Percentiles rank a stretch among this genome's conserved stretches.
phyloP scores from a whole-genome alignment of 2,113 vertebrate genomes.

The Cathartes aura region DNA sequence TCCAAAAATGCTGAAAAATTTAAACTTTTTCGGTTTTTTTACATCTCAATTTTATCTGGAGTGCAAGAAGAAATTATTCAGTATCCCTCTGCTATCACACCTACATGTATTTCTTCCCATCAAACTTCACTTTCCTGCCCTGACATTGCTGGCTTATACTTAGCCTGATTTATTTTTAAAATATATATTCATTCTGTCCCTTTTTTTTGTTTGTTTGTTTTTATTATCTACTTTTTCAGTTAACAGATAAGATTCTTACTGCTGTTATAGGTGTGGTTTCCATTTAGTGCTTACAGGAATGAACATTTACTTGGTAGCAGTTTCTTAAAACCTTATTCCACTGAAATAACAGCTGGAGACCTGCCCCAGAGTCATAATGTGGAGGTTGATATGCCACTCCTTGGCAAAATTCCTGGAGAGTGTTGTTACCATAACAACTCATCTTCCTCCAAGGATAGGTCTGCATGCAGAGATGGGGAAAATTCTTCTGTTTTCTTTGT shows the following conservation, averaged over 20 bases:
- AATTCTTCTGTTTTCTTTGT: background rate
- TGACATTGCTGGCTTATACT: background rate
- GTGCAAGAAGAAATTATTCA: background rate
- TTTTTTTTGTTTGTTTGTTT: background rate
- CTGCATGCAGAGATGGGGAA: background rate
- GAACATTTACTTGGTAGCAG: background rate
- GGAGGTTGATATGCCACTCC: background rate
- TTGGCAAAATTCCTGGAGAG: background rate
- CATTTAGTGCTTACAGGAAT: background rate
- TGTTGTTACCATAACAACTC: constrained; percentile 3
- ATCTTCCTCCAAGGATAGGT: background rate
- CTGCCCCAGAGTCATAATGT: background rate
- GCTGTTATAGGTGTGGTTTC: background rate
- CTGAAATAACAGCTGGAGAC: background rate
- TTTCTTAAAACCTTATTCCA: background rate
- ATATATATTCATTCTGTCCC: background rate
- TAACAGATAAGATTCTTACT: background rate
- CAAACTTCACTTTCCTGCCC: background rate
- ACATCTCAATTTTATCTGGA: background rate
- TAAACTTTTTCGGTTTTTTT: background rate
- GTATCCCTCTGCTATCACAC: background rate
- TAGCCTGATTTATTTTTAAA: background rate
- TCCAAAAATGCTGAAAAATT: background rate
- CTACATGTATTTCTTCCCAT: background rate
- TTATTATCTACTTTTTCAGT: background rate